A percentile compares a stretch with the other conserved stretches of the same genome.
Conservation (phyloP, 2,113 vertebrate genomes). For the Nerophis lumbriciformis region DNA sequence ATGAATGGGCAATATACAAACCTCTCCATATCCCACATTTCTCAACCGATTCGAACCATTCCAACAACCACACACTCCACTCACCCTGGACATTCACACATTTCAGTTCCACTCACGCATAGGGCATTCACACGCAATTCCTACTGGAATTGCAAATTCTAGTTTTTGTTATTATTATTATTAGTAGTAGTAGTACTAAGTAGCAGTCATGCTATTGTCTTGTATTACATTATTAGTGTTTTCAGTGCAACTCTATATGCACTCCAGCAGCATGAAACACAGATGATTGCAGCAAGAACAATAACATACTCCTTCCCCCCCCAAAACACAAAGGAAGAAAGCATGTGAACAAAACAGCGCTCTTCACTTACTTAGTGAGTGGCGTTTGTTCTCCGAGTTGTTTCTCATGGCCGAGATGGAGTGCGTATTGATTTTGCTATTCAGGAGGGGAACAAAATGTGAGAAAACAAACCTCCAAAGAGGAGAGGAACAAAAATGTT, state of each 20-base stretch:
- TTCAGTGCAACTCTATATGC: not conserved
- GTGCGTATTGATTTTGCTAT: slow-evolving; percentile 62
- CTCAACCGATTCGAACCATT: no score
- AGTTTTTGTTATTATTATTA: no score
- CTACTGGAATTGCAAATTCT: no score
- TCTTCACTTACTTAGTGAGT: slow-evolving; percentile 22
- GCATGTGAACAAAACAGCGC: slow-evolving; percentile 31
- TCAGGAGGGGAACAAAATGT: slow-evolving; percentile 42
- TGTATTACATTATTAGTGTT: not conserved
- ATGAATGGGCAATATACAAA: no score
- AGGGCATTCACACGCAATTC: no score
- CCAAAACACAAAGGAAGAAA: slow-evolving; percentile 1
- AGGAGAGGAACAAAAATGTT: slow-evolving; percentile 52
- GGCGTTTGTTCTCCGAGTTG: slow-evolving; percentile 32
- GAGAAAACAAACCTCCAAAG: slow-evolving; percentile 45
- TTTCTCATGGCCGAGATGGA: slow-evolving; percentile 42
- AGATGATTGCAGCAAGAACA: slow-evolving; percentile 34
- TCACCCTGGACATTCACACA: no score
- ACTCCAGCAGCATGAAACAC: slow-evolving; percentile 22
- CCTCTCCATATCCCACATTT: no score
- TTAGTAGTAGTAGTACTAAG: no score
- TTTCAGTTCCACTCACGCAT: no score
- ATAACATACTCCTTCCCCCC: not conserved
- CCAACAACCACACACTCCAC: no score
- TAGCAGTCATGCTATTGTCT: no score